Evolutionary conservation across 2,113 vertebrate species (phyloP).

Genomic region (Dermatemys mawii): DNA sequence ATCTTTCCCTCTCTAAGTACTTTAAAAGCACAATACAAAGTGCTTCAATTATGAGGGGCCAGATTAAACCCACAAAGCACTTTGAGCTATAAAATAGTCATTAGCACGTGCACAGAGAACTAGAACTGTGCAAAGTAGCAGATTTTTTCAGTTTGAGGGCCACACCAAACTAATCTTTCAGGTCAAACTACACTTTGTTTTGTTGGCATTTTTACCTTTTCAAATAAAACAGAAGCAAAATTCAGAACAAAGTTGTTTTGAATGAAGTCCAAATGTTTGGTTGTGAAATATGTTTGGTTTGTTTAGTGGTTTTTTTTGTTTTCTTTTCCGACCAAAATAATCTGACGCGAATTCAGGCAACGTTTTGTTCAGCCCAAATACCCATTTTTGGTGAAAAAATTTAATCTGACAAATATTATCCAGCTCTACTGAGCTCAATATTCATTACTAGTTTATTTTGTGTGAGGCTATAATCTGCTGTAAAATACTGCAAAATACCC

Average conservation of each 20-base stretch:
- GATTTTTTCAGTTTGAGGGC: neutral
- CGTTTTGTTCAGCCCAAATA: neutral
- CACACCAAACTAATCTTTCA: neutral
- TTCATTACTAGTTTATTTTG: neutral
- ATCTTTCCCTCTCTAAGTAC: conserved; percentile 8
- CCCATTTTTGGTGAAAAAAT: neutral
- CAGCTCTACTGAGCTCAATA: neutral
- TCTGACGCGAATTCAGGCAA: neutral
- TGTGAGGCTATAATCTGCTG: neutral
- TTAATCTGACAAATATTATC: neutral
- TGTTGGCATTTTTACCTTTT: neutral
- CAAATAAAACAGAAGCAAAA: neutral
- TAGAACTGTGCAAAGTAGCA: neutral
- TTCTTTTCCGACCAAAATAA: neutral
- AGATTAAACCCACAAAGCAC: conserved; percentile 9
- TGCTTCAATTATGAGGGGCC: neutral
- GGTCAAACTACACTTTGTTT: neutral
- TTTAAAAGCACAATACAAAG: conserved; percentile 40
- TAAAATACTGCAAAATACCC: neutral
- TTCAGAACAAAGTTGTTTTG: neutral
- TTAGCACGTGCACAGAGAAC: conserved; percentile 18
- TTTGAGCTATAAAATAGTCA: conserved; percentile 27
- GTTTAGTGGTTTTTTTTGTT: too few species aligned
- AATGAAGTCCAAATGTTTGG: neutral
- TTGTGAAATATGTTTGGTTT: neutral